A percentile compares a stretch with the other conserved stretches of the same genome.
These are phyloP conservation scores for Neodiprion fabricii DNA, from an alignment of 1,140 invertebrate species.

Conservation along the genomic window DNA sequence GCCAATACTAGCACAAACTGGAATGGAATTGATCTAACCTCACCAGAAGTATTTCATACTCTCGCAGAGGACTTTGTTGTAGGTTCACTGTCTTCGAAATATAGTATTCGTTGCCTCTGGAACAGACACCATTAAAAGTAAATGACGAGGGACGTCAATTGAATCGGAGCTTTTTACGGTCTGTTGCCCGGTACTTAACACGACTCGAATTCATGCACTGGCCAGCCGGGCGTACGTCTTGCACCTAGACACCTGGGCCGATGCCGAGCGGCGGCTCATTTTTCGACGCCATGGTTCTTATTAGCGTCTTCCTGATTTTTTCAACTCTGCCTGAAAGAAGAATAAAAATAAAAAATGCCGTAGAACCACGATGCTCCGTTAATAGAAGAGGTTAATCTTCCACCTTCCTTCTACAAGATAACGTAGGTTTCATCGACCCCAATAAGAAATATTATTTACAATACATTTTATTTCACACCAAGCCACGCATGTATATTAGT, in stretches of 20 bases:
- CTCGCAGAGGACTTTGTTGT: background rate
- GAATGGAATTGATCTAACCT: no score
- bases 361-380: background rate
- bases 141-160: background rate
- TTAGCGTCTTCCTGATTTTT: constrained; percentile 2
- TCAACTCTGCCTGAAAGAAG: background rate
- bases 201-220: background rate
- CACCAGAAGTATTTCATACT: no score
- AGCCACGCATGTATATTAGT: background rate
- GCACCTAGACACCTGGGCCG: background rate
- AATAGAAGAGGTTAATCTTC: background rate
- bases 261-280: background rate
- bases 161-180: constrained; percentile 4
- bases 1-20: no score
- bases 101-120: background rate
- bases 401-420: background rate
- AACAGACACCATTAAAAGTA: background rate
- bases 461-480: background rate
- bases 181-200: background rate
- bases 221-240: background rate
- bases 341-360: background rate
- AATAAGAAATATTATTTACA: background rate
- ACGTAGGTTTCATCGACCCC: background rate
- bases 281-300: background rate
- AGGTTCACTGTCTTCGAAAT: background rate